Conservation (phyloP, 2,113 vertebrate genomes). For the Ibidorhyncha struthersii region DNA sequence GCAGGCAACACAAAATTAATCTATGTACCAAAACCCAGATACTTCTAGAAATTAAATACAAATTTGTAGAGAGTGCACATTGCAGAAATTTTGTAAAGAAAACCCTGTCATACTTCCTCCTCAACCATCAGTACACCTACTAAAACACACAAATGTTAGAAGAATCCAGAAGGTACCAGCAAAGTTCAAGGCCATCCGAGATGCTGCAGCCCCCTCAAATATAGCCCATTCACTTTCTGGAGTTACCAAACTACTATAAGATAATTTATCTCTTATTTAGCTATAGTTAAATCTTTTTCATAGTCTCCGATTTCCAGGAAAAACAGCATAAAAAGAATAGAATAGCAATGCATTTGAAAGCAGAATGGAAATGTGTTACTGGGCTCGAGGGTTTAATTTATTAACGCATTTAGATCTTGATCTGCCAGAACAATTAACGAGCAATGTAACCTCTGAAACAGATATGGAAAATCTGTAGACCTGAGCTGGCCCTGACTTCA, state of each 20-base stretch:
- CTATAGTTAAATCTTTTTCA: not conserved
- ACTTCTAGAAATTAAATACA: not conserved
- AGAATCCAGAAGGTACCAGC: not conserved
- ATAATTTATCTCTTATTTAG: not conserved
- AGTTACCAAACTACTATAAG: not conserved
- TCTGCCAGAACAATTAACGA: not conserved
- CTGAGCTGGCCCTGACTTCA: not conserved
- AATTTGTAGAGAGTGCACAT: not conserved
- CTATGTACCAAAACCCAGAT: not conserved
- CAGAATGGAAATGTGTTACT: not conserved
- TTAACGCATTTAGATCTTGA: not conserved
- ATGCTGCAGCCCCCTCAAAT: not conserved
- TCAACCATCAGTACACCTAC: not conserved
- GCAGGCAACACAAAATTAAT: not conserved
- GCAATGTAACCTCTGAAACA: not conserved
- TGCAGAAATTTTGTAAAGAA: not conserved
- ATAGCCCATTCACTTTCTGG: not conserved
- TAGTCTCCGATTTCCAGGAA: not conserved
- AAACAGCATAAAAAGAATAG: not conserved
- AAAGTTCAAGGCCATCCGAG: not conserved
- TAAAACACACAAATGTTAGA: not conserved
- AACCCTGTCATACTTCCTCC: not conserved
- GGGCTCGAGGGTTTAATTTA: not conserved
- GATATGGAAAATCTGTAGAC: not conserved
- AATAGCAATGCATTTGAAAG: not conserved